Evolutionary conservation across 2,797 vertebrate genomes (phyloP), one percentile per base, ranked within the genome.

Genomic region (Lagocephalus sceleratus): DNA sequence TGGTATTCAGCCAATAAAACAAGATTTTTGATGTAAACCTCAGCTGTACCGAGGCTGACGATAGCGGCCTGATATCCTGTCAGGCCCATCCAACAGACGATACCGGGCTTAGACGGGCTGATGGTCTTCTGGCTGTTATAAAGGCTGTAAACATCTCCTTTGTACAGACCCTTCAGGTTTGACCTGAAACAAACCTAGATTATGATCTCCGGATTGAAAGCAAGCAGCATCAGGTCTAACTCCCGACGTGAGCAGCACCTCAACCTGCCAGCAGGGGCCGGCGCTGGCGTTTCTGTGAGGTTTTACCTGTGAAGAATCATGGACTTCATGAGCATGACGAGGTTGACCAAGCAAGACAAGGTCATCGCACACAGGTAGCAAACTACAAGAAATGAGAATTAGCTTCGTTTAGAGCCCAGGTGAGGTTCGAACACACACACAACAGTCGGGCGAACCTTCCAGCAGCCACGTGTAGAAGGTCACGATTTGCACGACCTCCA

Each of bases 21-120:
- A 5, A 40, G 21, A 42, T 35, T 32, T 19, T n/a, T 16, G 40
- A 10, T 2, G 9, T 7, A 10, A 42, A 42, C 1, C n/a, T 8
- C 16, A 19, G 16, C 40, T 49, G 77, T 71, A 98, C 97, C 96
- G 1, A 97, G 75, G 77, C 93, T 94, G 71, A 93, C 72, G 20
- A 95, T 88, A 0, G 94, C 93, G 0, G 93, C 89, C 78, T 99
- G 97, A 82, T 94, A 96, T 54, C 92, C 82, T 0, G 88, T 90
- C 71, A 94, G 92, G 20, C 92, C 90, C 93, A 98, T 95, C 97
- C 96, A 98, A 61, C 92, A 94, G 54, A 95, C 91, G 0, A 98
- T 11, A 2, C 91, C 90, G 15, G 85, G 75, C 20, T 79, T 88
- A 0, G 94, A 95, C 0, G 92, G 92, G 11, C 82, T 81, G n/a